Base-by-base conservation (phyloP, 2,797 vertebrate species). In the Gallinago solitaria region DNA sequence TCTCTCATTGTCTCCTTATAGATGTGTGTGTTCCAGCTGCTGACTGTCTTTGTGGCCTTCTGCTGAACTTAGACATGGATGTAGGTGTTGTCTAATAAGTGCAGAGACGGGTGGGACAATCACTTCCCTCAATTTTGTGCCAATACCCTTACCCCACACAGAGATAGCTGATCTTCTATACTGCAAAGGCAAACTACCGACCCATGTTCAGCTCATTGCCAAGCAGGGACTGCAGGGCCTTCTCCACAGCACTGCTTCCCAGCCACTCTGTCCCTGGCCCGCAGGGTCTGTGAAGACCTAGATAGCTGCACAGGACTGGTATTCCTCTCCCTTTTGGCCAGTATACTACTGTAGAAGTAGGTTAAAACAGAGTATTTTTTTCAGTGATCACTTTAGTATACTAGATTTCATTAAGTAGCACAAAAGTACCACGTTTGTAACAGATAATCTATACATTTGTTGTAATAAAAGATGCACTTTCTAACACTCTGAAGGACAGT, bases 1-100 rank as follows among this genome's bases (percentile, higher is more conserved):
- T 39, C 24, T 7, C 32, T 61, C n/a, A 32, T 11, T 16, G 21
- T 21, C 41, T 41, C 20, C 5, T n/a, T 9, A n/a, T 1, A 76
- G 37, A 41, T 0, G 1, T 0, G 5, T 12, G 16, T 33, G 35
- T 13, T 81, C 37, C 27, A 56, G n/a, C 5, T 64, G 50, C 35
- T 35, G 15, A 57, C n/a, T 2, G 2, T 39, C 56, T 54, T 16
- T 16, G 35, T 5, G 24, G 20, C 5, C 20, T 23, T 70, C 30
- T 63, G 18, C 20, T 39, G 39, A 79, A 47, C n/a, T 41, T n/a
- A 70, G 23, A 79, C 41, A 64, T 11, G 7, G 35, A 56, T 28
- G 5, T 33, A 23, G 16, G 41, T n/a, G 6, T n/a, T 69, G 16
- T 33, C 21, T 20, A 65, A 12, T 5, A 57, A 76, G 43, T 11